Conservation (phyloP, 2,797 vertebrate genomes). For the Falco naumanni region DNA sequence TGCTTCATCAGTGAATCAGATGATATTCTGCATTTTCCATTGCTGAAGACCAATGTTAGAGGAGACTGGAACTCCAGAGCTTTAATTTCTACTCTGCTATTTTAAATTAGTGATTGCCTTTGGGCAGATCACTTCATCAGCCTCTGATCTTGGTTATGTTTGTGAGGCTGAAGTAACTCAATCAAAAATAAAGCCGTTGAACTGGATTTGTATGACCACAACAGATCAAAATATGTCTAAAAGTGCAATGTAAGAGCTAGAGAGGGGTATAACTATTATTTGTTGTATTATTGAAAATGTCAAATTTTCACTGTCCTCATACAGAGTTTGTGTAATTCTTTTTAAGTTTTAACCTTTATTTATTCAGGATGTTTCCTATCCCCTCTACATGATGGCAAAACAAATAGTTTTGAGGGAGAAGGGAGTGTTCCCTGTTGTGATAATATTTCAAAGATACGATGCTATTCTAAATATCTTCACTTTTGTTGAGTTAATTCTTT, state of each 20-base stretch:
- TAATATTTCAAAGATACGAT: constrained; percentile 43
- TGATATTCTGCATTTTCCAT: background rate
- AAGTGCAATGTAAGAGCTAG: background rate
- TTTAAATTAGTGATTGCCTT: background rate
- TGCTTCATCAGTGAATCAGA: background rate
- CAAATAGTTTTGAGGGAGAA: background rate
- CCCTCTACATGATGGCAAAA: background rate
- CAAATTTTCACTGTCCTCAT: background rate
- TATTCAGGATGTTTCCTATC: background rate
- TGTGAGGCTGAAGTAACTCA: background rate
- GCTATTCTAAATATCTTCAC: constrained; percentile 47
- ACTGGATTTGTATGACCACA: background rate
- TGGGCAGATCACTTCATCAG: background rate
- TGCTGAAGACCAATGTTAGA: background rate
- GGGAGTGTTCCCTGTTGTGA: background rate
- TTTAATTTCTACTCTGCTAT: background rate
- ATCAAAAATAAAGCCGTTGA: background rate
- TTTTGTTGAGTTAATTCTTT: constrained; percentile 44
- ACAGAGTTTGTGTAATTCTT: background rate
- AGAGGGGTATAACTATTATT: background rate
- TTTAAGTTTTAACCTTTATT: background rate
- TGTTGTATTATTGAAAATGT: background rate
- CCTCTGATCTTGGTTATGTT: background rate
- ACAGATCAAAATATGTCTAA: background rate
- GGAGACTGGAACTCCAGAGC: background rate